Base-by-base conservation (phyloP, 2,888 invertebrate genomes). In the Pediacus dermestoides region DNA sequence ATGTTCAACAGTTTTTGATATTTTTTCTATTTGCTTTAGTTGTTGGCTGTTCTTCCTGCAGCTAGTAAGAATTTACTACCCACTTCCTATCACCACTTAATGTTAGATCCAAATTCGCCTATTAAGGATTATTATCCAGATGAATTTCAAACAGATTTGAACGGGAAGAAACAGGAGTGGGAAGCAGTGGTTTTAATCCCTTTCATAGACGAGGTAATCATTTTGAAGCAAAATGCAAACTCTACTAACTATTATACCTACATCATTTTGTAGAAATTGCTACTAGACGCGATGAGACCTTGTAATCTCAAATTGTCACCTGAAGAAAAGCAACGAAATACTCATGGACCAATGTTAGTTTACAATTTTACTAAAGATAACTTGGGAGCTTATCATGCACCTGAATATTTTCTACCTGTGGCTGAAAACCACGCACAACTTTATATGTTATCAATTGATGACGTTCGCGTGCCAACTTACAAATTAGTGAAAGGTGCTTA, bases 131-230 rank as follows among this genome's bases (percentile, higher is more conserved):
- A 89, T 68, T 99, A 95, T 70, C 97, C 97, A 0, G 66, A 74
- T 33, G 78, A 94, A 50, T 97, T 97, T 66, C 80, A 86, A 57
- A 92, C 91, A 0, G 97, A 97, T 73, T 75, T 96, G 37, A 97
- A 97, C 71, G 96, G 96, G 3, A 97, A 97, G 68, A 80, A 79
- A 55, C 88, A 93, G 60, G 94, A 94, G 50, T 97, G 97, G 96
- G 96, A 95, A 66, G 93, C 93, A 0, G 86, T 95, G 0, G 90
- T 93, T 1, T 74, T 94, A 1, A 88, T 95, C 61, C 94, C 94
- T 1, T 93, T 95, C 56, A 93, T 95, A 55, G 84, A 93, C 53
- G 91, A 93, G 72, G 82, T 79, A 53, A 46, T n/a, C n/a, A 23
- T 6, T 23, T 12, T 18, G n/a, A n/a, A n/a, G n/a, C n/a, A n/a